Base-by-base conservation (phyloP, 2,797 vertebrate genomes). In the Nannoperca obscura region DNA sequence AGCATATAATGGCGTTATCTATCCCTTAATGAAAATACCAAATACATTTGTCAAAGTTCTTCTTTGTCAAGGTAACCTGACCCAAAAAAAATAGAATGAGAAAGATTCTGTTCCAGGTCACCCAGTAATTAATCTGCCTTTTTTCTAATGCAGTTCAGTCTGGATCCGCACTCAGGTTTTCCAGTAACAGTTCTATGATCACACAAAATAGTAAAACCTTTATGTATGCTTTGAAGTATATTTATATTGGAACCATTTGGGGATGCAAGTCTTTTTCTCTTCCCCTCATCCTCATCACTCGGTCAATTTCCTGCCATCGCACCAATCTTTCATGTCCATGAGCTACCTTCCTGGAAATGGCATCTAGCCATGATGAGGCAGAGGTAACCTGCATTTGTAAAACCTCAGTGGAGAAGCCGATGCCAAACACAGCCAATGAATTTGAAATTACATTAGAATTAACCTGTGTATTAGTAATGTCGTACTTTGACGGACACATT, bases 51-150 rank as follows among this genome's bases (percentile, higher is more conserved):
- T 42, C 3, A 12, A 7, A 5, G 15, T n/a, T 22, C 8, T 46
- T 58, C 34, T 20, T 40, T 38, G 57, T 79, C 38, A 46, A 57
- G 52, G 24, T 57, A 63, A 73, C 15, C 36, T 71, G 47, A 83
- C 42, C n/a, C 32, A 36, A 59, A 27, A 27, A 32, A 42, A 27
- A 9, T 4, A 24, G 24, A 54, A 50, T 7, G 38, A 57, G 20
- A 34, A 27, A 24, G 19, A 61, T 67, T 57, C 14, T 72, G 30
- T 22, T 71, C 22, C 20, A 32, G 50, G 32, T 57, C 50, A 47
- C 3, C 3, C 13, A 13, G 38, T 34, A 27, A 79, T 80, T 62
- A 50, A 53, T 76, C 42, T 20, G 24, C 10, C 34, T 46, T 13
- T 11, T 8, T 46, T 24, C 19, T 9, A 61, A 57, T 54, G 4